Base-by-base conservation (phyloP, 2,113 vertebrate species). In the Talpa occidentalis region DNA sequence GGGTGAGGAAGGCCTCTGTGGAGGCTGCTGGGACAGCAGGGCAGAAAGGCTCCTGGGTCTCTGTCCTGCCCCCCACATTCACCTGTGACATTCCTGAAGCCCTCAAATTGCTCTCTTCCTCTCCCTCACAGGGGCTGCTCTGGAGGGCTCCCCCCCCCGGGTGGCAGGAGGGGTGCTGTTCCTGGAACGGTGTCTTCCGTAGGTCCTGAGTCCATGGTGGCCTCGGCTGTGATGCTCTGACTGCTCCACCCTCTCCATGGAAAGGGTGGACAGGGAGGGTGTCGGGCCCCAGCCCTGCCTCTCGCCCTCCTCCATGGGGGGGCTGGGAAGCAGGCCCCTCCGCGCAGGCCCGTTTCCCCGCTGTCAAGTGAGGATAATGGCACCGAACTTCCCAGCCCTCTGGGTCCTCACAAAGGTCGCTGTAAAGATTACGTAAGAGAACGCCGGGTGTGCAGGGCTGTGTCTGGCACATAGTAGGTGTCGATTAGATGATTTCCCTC, bases 401-500 rank as follows among this genome's bases (percentile, higher is more conserved):
- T 1, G 5, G 79, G 54, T 15, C 3, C 22, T 10, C 54, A 6
- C 5, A 22, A 56, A 22, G 14, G 19, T 52, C 2, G 47, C 47
- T 14, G 47, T 49, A 10, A 49, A 49, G 44, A 5, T 80, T 85
- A 91, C 22, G 7, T 91, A 66, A 88, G 77, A 54, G 69, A 56
- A 78, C 28, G 72, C 26, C 70, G 35, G 26, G 64, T 64, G 30
- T 22, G 8, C 28, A 47, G 79, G 60, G 42, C 10, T 24, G 30
- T 16, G 67, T 62, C 93, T 85, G 77, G 83, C 88, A 79, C 60
- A 10, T 37, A 83, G 96, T 35, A 54, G 92, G 85, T 92, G 88
- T 49, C 56, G 30, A 54, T 28, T 42, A 40, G 42, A 74, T 60
- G 56, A 42, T 42, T 79, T 64, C 56, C 93, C 54, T 16, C 52